These are phyloP conservation scores for Trissolcus basalis DNA, from an alignment of 1,140 invertebrate species.

Conservation along the genomic window DNA sequence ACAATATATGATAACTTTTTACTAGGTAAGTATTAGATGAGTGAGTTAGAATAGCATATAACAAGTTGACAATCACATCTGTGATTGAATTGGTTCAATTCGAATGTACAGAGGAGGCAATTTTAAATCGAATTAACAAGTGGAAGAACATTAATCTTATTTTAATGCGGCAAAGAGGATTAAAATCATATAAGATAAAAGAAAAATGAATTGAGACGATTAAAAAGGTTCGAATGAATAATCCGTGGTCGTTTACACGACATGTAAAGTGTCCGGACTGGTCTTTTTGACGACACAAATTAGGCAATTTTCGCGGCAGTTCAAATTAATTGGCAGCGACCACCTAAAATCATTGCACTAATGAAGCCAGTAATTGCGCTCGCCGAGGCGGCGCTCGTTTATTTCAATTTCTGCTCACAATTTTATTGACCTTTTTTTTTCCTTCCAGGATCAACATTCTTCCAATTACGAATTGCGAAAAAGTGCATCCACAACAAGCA, in stretches of 20 bases:
- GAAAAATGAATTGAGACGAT: constrained; percentile 16
- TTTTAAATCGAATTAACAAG: constrained; percentile 12
- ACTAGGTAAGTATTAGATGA: too few species aligned
- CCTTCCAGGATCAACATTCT: too few species aligned
- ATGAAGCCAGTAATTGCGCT: constrained; percentile 16
- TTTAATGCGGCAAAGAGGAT: constrained; percentile 38
- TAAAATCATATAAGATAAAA: constrained; percentile 10
- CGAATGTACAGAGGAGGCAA: background rate
- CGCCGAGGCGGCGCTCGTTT: constrained; percentile 1
- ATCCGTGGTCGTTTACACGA: constrained; percentile 26
- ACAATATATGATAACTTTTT: too few species aligned
- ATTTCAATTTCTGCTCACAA: constrained; percentile 20
- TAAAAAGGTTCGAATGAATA: constrained; percentile 62
- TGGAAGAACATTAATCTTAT: constrained; percentile 20
- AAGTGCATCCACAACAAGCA: too few species aligned
- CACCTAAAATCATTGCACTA: constrained; percentile 42
- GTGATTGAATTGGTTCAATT: too few species aligned
- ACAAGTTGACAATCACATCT: too few species aligned
- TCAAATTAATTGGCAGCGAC: constrained; percentile 34
- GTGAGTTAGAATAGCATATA: too few species aligned
- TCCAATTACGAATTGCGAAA: too few species aligned
- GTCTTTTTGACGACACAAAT: constrained; percentile 55
- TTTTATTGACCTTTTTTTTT: too few species aligned
- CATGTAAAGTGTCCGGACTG: constrained; percentile 47
- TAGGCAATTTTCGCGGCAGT: constrained; percentile 51